Conservation (phyloP, 1,140 invertebrate genomes). For the Propsilocerus akamusi region DNA sequence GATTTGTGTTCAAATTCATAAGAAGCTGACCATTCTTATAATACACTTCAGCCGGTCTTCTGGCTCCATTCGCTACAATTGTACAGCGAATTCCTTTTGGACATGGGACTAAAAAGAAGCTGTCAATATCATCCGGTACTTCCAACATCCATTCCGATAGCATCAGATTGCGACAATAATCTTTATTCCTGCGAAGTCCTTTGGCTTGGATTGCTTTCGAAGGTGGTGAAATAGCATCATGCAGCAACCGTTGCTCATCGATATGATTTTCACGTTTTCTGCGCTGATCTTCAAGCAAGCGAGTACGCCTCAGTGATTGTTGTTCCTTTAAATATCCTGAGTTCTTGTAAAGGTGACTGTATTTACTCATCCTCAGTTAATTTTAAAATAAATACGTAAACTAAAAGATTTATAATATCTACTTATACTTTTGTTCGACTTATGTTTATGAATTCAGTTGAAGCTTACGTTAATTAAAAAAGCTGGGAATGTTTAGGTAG, state of each 20-base stretch:
- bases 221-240: neutral
- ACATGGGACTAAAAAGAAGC: conserved; percentile 70
- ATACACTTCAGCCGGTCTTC: conserved; percentile 42
- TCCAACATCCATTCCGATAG: conserved; percentile 84
- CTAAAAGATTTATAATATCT: too few species aligned
- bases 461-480: too few species aligned
- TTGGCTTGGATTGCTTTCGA: neutral
- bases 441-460: too few species aligned
- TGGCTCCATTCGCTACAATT: conserved; percentile 52
- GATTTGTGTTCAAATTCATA: conserved; percentile 35
- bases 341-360: neutral
- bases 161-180: neutral
- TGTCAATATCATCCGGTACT: conserved; percentile 48
- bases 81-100: conserved; percentile 62
- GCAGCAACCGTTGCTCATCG: neutral
- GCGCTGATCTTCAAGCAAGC: neutral
- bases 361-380: conserved; percentile 3
- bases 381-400: too few species aligned
- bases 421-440: too few species aligned
- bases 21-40: conserved; percentile 43
- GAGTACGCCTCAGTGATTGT: neutral
- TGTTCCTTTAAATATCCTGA: neutral
- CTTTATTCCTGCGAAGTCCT: neutral
- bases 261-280: neutral
- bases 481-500: too few species aligned